phyloP scores from a whole-genome alignment of 2,113 vertebrate species.

The Sinocyclocheilus anophthalmus region DNA sequence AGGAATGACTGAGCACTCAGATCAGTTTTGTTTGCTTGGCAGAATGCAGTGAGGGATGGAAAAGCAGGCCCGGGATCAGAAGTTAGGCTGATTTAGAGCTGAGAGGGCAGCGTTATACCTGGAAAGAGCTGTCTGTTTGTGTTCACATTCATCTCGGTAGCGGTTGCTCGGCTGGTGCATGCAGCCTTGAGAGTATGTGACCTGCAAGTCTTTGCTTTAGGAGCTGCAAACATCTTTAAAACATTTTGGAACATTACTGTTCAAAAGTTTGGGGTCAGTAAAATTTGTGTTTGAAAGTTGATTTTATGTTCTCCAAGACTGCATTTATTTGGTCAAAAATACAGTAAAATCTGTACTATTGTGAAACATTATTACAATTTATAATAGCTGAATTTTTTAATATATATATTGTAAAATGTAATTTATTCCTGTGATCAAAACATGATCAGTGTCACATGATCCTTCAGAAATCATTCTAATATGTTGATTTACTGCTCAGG shows the following conservation, averaged over 20 bases:
- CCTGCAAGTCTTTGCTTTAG: neutral
- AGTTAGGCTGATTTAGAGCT: conserved; percentile 2
- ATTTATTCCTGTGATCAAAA: neutral
- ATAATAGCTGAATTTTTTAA: neutral
- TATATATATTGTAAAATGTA: neutral
- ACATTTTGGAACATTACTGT: neutral
- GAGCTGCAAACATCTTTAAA: neutral
- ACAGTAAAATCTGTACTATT: neutral
- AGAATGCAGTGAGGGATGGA: conserved; percentile 30
- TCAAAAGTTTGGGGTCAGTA: neutral
- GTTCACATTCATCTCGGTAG: neutral
- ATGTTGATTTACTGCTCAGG: neutral
- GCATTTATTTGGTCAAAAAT: neutral
- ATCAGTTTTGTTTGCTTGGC: conserved; percentile 29
- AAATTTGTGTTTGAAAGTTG: neutral
- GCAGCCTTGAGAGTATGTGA: neutral
- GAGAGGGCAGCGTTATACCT: neutral
- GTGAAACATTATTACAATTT: neutral
- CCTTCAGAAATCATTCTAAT: neutral
- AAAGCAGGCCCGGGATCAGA: conserved; percentile 14
- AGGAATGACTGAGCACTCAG: neutral
- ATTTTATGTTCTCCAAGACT: neutral
- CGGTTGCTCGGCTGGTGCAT: neutral
- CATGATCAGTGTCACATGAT: neutral
- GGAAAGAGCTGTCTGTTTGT: neutral